Percentiles rank a stretch among this genome's conserved stretches.
Conservation (phyloP, 2,888 invertebrate genomes). For the Ptilodon capucinus region DNA sequence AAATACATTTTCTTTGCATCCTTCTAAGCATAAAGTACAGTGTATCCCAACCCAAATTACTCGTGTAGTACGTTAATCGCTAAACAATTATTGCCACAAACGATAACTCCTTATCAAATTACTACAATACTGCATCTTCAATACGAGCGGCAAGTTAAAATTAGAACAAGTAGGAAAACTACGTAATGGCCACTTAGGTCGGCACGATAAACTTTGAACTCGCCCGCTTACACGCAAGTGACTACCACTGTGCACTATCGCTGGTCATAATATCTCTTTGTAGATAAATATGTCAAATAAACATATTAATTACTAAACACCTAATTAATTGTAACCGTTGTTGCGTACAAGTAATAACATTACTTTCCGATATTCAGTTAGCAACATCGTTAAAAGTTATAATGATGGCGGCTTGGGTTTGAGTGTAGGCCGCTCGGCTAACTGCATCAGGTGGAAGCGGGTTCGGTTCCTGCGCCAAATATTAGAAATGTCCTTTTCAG, state of each 20-base stretch:
- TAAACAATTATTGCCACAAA: conserved; percentile 16
- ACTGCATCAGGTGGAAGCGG: too few relatives aligned
- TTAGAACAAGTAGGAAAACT: conserved; percentile 74
- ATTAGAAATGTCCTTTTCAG: too few relatives aligned
- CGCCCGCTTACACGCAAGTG: conserved; percentile 2
- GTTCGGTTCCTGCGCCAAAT: too few relatives aligned
- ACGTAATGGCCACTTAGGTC: conserved; percentile 47
- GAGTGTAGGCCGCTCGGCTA: too few relatives aligned
- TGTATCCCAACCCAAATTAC: neutral
- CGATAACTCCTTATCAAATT: conserved; percentile 24
- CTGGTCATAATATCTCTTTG: conserved; percentile 28
- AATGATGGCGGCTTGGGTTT: too few relatives aligned
- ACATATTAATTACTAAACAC: conserved; percentile 33
- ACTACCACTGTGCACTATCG: conserved; percentile 20
- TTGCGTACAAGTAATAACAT: neutral
- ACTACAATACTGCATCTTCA: conserved; percentile 32
- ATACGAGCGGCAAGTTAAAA: conserved; percentile 52
- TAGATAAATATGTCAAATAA: conserved; percentile 36
- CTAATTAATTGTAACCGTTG: conserved; percentile 10
- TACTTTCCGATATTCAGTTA: neutral
- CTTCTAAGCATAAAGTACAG: neutral
- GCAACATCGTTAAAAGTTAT: neutral
- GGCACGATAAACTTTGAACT: conserved; percentile 63
- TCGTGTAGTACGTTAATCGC: neutral
- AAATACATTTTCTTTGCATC: too few relatives aligned